Conservation (phyloP, 2,113 vertebrate species). For the Hypocryptadius cinnamomeus region DNA sequence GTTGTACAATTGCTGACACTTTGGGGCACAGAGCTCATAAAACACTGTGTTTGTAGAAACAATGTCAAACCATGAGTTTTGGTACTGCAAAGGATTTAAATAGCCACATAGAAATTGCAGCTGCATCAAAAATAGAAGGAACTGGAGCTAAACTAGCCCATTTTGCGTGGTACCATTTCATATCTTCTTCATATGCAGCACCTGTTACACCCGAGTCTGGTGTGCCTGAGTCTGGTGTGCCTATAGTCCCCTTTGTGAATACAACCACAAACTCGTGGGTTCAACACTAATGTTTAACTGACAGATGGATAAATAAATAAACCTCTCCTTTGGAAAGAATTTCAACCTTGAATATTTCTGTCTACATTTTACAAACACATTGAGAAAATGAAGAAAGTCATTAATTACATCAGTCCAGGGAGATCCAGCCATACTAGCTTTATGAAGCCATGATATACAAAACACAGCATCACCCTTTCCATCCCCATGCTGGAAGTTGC, state of each 20-base stretch:
- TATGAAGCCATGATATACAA: not conserved
- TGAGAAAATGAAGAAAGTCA: not conserved
- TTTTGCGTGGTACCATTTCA: not conserved
- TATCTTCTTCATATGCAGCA: not conserved
- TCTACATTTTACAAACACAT: not conserved
- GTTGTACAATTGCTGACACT: not conserved
- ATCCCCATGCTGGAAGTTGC: constrained; percentile 22
- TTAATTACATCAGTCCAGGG: constrained; percentile 8
- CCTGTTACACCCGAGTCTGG: not conserved
- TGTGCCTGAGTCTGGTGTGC: not conserved
- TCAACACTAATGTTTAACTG: not conserved
- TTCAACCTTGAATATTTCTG: not conserved
- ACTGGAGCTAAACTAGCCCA: not conserved
- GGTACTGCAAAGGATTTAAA: not conserved
- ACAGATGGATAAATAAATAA: not conserved
- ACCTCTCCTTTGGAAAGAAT: not conserved
- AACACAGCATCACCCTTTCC: not conserved
- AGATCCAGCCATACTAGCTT: not conserved
- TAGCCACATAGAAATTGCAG: not conserved
- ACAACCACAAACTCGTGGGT: not conserved
- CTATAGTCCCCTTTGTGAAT: not conserved
- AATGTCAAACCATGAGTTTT: not conserved
- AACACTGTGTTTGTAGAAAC: not conserved
- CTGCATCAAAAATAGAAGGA: not conserved
- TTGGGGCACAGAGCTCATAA: not conserved